Evolutionary conservation across 2,113 vertebrate species (phyloP).

Genomic region (Acrocephalus arundinaceus): DNA sequence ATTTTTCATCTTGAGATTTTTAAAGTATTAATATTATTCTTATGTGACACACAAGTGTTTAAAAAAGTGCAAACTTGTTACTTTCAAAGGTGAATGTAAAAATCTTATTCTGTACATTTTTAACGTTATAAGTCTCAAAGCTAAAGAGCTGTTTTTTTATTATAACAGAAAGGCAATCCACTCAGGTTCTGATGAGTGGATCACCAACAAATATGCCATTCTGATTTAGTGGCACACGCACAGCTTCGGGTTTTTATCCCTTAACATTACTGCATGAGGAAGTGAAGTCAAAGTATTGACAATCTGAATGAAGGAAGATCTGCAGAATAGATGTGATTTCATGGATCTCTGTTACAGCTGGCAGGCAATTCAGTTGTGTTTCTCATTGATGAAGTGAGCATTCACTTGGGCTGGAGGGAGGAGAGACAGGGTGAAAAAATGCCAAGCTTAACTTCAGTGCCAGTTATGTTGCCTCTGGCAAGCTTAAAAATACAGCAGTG

Average conservation of each 20-base stretch:
- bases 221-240: not conserved
- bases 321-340: conserved; percentile 18
- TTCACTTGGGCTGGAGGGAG: not conserved
- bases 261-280: not conserved
- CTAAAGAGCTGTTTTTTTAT: conserved; percentile 16
- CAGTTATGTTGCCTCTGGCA: not conserved
- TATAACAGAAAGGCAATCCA: not conserved
- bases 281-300: not conserved
- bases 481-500: conserved; percentile 31
- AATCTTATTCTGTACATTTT: conserved; percentile 37
- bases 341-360: conserved; percentile 2
- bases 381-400: conserved; percentile 48
- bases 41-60: conserved; percentile 45
- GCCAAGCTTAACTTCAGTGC: conserved; percentile 13
- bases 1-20: conserved; percentile 70
- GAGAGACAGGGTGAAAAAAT: conserved; percentile 31
- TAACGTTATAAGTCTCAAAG: conserved; percentile 31
- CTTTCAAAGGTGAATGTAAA: conserved; percentile 48
- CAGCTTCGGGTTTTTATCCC: not conserved
- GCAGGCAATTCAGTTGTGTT: not conserved
- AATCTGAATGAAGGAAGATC: conserved; percentile 18
- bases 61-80: conserved; percentile 47
- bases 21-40: conserved; percentile 71
- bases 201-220: not conserved
- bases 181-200: conserved; percentile 4